phyloP scores from a whole-genome alignment of 2,113 vertebrate genomes.

The Pseudonaja textilis region DNA sequence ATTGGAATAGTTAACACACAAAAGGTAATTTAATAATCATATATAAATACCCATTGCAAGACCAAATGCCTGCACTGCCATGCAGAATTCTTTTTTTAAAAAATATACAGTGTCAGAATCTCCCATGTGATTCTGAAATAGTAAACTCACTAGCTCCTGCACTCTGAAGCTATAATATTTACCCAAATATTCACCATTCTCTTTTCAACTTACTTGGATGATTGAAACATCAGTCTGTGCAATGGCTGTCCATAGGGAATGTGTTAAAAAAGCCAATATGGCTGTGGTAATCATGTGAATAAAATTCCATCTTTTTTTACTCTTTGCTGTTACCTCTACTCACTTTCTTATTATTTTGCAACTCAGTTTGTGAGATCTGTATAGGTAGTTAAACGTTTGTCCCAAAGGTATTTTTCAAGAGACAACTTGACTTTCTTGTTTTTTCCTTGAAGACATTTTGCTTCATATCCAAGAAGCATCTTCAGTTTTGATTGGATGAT shows the following conservation, averaged over 20 bases:
- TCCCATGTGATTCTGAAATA: not conserved
- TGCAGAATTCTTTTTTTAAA: not conserved
- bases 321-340: not conserved
- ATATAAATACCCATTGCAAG: not conserved
- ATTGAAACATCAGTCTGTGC: not conserved
- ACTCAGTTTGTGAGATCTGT: not conserved
- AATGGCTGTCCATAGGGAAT: not conserved
- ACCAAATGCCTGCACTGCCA: not conserved
- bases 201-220: not conserved
- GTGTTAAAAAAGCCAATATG: not conserved
- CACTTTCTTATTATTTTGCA: not conserved
- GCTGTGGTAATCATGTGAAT: not conserved
- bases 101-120: not conserved
- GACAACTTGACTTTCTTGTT: too few species aligned
- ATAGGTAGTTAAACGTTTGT: not conserved
- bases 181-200: not conserved
- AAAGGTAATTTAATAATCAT: not conserved
- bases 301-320: not conserved
- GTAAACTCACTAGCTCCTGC: not conserved
- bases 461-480: too few species aligned
- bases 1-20: not conserved
- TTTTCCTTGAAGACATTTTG: too few species aligned
- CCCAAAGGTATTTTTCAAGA: too few species aligned
- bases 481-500: too few species aligned
- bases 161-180: not conserved